phyloP scores from a whole-genome alignment of 2,113 vertebrate genomes.

The Heptranchias perlo region DNA sequence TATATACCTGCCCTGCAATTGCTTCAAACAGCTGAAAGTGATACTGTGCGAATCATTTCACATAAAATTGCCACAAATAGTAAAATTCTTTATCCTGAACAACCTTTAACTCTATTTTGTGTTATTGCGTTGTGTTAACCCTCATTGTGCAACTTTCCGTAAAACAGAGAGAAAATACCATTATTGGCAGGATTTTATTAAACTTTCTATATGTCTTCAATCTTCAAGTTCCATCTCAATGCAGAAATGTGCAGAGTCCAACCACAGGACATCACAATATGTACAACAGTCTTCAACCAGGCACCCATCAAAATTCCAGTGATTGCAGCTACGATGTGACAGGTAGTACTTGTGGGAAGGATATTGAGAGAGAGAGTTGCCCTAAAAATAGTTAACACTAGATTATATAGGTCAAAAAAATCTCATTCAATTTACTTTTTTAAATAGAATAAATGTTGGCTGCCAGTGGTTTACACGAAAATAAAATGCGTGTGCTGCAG shows the following conservation, averaged over 20 bases:
- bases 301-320: neutral
- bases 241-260: neutral
- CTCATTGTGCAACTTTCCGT: neutral
- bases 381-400: neutral
- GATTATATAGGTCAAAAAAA: neutral
- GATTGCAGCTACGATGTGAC: too few species aligned
- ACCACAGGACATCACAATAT: neutral
- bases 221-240: neutral
- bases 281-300: neutral
- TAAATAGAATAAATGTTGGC: neutral
- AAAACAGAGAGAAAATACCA: neutral
- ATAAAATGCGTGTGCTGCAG: neutral
- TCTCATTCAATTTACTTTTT: neutral
- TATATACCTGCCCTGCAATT: neutral
- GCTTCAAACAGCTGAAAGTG: neutral
- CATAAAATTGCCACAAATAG: neutral
- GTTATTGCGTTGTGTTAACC: neutral
- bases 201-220: neutral
- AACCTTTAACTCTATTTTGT: neutral
- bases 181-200: neutral
- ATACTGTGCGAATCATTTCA: neutral
- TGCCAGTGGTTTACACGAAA: neutral
- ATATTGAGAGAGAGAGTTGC: too few species aligned
- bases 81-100: neutral
- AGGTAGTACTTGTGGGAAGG: too few species aligned